A percentile compares a stretch with the other conserved stretches of the same genome.
Conservation (phyloP, 2,888 invertebrate genomes). For the Tipula helvola region DNA sequence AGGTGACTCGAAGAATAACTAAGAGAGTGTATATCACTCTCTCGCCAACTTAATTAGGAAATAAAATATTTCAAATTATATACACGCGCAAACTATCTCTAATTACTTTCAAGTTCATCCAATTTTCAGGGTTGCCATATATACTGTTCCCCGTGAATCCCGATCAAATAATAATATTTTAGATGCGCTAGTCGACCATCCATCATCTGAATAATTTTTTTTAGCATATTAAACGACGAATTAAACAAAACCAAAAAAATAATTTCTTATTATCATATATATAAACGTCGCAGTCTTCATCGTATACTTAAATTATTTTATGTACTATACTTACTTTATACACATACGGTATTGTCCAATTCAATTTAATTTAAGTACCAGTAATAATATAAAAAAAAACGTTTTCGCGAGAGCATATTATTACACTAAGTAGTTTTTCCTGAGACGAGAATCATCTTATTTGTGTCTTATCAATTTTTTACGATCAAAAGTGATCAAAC, state of each 20-base stretch:
- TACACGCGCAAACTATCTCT: not conserved
- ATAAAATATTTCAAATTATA: not conserved
- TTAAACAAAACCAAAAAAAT: not conserved
- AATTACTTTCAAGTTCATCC: not conserved
- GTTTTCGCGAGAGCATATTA: not conserved
- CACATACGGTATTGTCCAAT: not conserved
- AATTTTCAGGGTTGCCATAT: not conserved
- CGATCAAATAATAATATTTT: not conserved
- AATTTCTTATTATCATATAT: not conserved
- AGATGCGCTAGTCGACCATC: not conserved
- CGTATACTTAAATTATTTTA: not conserved
- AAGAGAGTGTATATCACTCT: not conserved
- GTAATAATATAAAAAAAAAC: not conserved
- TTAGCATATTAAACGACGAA: not conserved
- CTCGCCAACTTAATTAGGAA: not conserved
- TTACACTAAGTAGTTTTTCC: not conserved
- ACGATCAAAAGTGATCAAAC: not conserved
- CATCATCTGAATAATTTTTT: not conserved
- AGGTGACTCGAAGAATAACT: not conserved
- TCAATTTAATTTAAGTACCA: not conserved
- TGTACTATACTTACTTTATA: not conserved
- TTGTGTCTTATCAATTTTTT: not conserved
- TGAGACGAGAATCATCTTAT: not conserved
- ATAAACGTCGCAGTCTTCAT: not conserved
- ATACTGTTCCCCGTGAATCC: not conserved